These are phyloP conservation scores for Pomacea maculata DNA, from an alignment of 1,140 invertebrate species.

Conservation along the genomic window DNA sequence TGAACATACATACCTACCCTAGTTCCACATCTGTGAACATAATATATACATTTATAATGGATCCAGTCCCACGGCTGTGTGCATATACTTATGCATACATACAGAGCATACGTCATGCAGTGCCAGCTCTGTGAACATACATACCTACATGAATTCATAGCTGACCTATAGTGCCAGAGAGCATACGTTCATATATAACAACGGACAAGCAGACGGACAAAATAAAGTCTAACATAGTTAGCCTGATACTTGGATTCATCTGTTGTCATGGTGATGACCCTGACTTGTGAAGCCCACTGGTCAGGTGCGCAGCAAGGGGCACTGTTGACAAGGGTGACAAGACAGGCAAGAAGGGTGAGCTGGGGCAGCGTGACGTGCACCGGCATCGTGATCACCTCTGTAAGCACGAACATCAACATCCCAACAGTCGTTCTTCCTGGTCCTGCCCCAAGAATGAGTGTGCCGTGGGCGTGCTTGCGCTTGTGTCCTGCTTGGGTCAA, in stretches of 20 bases:
- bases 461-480: no score
- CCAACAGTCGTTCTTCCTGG: no score
- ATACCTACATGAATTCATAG: no score
- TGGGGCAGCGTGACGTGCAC: background rate
- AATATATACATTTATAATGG: no score
- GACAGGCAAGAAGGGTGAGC: background rate
- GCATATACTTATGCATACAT: no score
- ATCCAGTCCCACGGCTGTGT: no score
- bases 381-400: background rate
- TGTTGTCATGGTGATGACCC: constrained; percentile 7
- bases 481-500: no score
- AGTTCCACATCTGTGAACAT: no score
- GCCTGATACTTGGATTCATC: background rate
- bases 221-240: background rate
- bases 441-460: no score
- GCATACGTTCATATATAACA: background rate
- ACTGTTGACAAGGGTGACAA: background rate
- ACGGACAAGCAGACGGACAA: background rate
- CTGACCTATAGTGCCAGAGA: background rate
- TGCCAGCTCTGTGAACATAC: no score
- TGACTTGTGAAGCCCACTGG: constrained; percentile 11
- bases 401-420: background rate
- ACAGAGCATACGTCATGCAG: no score
- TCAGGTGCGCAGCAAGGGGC: constrained; percentile 7
- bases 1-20: background rate